Evolutionary conservation across 2,888 invertebrate species (phyloP).

Genomic region (Patella ulyssiponensis): DNA sequence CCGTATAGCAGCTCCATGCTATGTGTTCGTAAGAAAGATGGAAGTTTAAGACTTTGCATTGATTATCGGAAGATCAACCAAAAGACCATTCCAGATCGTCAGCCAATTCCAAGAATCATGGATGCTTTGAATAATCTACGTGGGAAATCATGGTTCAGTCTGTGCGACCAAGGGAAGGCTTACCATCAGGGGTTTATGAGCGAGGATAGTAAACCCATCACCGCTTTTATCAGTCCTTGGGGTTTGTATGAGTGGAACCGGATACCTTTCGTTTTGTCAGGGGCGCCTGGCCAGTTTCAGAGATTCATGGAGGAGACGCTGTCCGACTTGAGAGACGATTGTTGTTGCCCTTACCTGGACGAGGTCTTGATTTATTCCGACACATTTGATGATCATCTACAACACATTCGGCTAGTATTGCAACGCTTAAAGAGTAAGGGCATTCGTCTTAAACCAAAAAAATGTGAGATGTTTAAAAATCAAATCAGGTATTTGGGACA

Average conservation of each 20-base stretch:
- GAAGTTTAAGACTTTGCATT: constrained; percentile 30
- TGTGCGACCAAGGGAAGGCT: constrained; percentile 33
- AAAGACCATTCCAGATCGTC: constrained; percentile 27
- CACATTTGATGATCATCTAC: constrained; percentile 24
- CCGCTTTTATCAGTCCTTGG: constrained; percentile 36
- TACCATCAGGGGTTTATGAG: constrained; percentile 35
- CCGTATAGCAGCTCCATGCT: constrained; percentile 33
- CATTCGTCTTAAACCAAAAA: constrained; percentile 36
- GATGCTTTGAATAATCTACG: constrained; percentile 27
- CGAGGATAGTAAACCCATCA: constrained; percentile 25
- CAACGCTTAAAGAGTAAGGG: constrained; percentile 25
- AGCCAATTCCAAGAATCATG: constrained; percentile 34
- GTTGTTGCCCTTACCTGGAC: constrained; percentile 31
- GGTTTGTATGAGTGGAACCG: constrained; percentile 35
- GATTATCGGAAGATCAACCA: constrained; percentile 34
- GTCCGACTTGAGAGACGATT: constrained; percentile 20
- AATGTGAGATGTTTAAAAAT: constrained; percentile 32
- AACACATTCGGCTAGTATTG: constrained; percentile 23
- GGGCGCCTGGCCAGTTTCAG: constrained; percentile 31
- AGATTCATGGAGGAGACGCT: constrained; percentile 34
- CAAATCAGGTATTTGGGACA: constrained; percentile 40
- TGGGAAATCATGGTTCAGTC: constrained; percentile 33
- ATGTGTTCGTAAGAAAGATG: constrained; percentile 32
- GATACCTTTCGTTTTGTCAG: constrained; percentile 34
- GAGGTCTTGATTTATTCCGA: constrained; percentile 30